Conservation (phyloP, 2,797 vertebrate genomes). For the Borostomias antarcticus region DNA sequence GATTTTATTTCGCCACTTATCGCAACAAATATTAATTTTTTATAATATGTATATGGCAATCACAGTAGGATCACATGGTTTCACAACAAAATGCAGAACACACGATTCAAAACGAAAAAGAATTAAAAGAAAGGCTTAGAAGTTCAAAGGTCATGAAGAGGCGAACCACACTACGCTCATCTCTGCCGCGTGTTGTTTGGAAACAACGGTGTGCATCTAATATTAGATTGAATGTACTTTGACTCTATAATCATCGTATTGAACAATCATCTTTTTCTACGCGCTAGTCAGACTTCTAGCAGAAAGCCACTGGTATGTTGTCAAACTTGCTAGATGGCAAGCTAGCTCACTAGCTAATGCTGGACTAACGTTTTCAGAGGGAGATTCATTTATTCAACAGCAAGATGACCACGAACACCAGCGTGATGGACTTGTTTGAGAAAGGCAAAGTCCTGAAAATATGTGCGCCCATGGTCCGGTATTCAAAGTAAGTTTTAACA, state of each 20-base stretch:
- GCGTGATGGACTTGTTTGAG: constrained; percentile 85
- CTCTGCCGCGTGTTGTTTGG: not conserved
- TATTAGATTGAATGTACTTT: too few relatives aligned
- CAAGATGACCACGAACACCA: constrained; percentile 45
- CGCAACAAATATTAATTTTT: not conserved
- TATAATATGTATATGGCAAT: not conserved
- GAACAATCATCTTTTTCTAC: too few relatives aligned
- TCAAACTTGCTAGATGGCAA: not conserved
- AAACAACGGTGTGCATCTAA: too few relatives aligned
- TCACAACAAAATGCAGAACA: not conserved
- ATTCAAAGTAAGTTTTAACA: constrained; percentile 88
- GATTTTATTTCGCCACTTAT: not conserved
- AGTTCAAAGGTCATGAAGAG: not conserved
- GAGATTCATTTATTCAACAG: constrained; percentile 28
- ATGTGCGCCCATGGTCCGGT: constrained; percentile 97
- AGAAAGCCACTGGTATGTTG: too few relatives aligned
- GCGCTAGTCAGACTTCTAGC: too few relatives aligned
- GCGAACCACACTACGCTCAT: not conserved
- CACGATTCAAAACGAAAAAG: not conserved
- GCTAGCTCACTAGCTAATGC: not conserved
- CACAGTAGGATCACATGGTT: not conserved
- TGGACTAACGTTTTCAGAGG: too few relatives aligned
- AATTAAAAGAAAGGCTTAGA: not conserved
- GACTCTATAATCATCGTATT: too few relatives aligned
- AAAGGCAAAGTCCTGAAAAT: constrained; percentile 85